Evolutionary conservation across 2,888 invertebrate species (phyloP).

Genomic region (Eilema sororculum): DNA sequence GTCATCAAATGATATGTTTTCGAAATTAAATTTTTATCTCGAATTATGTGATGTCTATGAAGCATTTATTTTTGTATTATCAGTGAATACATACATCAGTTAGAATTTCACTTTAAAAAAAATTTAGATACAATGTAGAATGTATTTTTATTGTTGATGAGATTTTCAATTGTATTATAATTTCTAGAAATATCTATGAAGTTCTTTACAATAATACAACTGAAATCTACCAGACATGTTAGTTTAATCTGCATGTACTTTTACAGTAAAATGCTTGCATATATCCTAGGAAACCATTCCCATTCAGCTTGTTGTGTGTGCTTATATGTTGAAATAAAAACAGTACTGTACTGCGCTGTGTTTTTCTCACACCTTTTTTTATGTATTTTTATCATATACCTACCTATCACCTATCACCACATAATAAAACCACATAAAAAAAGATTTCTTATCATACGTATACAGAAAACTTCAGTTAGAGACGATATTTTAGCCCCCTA

Average conservation of each 20-base stretch:
- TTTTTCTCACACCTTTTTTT: conserved; percentile 39
- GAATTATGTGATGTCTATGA: conserved; percentile 14
- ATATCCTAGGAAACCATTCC: conserved; percentile 35
- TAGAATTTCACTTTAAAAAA: neutral
- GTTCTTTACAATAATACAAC: conserved; percentile 10
- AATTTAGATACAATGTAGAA: neutral
- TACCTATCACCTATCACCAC: neutral
- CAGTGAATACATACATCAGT: neutral
- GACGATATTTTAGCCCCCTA: too few relatives aligned
- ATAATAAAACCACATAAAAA: neutral
- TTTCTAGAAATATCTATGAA: neutral
- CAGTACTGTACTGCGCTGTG: conserved; percentile 33
- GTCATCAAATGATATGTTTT: conserved; percentile 7
- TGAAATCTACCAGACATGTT: neutral
- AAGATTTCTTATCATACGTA: neutral
- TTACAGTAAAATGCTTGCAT: conserved; percentile 28
- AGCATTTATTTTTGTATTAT: conserved; percentile 32
- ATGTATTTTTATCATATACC: neutral
- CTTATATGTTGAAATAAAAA: conserved; percentile 48
- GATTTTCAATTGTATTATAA: conserved; percentile 4
- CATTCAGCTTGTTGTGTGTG: conserved; percentile 37
- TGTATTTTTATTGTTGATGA: neutral
- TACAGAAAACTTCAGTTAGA: too few relatives aligned
- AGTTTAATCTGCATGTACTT: conserved; percentile 42
- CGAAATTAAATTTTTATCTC: conserved; percentile 1